Conservation (phyloP, 2,113 vertebrate species). For the Cyprinodon tularosa region DNA sequence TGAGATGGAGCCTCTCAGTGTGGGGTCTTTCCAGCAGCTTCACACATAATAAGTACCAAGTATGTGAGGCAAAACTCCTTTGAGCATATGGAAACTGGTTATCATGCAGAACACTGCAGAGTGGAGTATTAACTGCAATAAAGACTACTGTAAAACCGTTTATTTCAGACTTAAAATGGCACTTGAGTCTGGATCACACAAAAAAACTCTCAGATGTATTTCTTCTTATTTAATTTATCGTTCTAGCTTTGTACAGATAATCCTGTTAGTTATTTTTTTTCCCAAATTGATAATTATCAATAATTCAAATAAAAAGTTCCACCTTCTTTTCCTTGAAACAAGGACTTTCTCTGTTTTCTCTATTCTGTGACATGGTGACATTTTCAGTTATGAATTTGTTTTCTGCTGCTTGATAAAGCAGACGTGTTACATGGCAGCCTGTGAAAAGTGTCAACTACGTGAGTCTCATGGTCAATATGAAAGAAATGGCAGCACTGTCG, state of each 20-base stretch:
- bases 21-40: constrained; percentile 59
- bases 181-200: not conserved
- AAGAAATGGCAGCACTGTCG: not conserved
- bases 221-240: not conserved
- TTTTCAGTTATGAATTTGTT: constrained; percentile 12
- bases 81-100: constrained; percentile 42
- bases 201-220: not conserved
- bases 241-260: not conserved
- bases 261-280: not conserved
- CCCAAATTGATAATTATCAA: not conserved
- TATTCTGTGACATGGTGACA: not conserved
- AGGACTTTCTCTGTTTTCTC: constrained; percentile 6
- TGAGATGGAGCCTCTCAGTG: constrained; percentile 63
- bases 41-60: constrained; percentile 33
- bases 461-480: not conserved
- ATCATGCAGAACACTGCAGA: constrained; percentile 28
- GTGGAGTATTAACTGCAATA: constrained; percentile 9
- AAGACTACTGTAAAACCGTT: constrained; percentile 19
- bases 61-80: constrained; percentile 51
- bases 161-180: not conserved
- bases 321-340: not conserved
- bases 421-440: not conserved
- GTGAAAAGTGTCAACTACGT: not conserved
- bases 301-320: not conserved
- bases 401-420: not conserved